Evolutionary conservation across 2,888 invertebrate genomes (phyloP).

Genomic region (Anodontia alba): DNA sequence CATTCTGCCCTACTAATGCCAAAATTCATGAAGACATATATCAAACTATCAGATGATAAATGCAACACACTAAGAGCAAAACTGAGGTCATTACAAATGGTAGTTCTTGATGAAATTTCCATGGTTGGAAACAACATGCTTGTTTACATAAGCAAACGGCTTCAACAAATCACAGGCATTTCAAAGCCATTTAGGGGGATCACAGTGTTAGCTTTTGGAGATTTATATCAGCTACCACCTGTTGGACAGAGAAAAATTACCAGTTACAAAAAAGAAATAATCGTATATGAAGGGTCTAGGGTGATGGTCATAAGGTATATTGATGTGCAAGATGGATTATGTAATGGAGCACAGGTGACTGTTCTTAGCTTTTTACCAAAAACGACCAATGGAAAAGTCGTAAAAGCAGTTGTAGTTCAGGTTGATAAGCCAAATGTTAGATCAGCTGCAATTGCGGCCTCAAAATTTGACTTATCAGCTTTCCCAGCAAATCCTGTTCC

Average conservation of each 20-base stretch:
- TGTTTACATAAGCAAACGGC: slow-evolving; percentile 21
- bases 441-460: background rate
- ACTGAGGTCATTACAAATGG: background rate
- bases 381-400: background rate
- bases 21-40: too few species aligned
- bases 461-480: background rate
- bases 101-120: background rate
- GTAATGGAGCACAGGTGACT: slow-evolving; percentile 35
- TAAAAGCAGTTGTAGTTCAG: background rate
- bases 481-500: slow-evolving; percentile 20
- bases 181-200: slow-evolving; percentile 39
- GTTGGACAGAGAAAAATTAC: slow-evolving; percentile 53
- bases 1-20: slow-evolving; percentile 27
- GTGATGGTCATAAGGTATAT: slow-evolving; percentile 33
- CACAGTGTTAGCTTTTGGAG: slow-evolving; percentile 43
- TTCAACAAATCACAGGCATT: slow-evolving; percentile 31
- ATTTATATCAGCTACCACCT: slow-evolving; percentile 56
- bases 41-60: slow-evolving; percentile 29
- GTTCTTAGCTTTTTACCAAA: background rate
- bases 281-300: slow-evolving; percentile 43
- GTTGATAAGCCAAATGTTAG: slow-evolving; percentile 29
- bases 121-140: slow-evolving; percentile 41
- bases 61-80: slow-evolving; percentile 21
- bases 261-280: slow-evolving; percentile 56
- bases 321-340: slow-evolving; percentile 48